phyloP scores from a whole-genome alignment of 2,797 vertebrate species.

The Telmatherina bonti region DNA sequence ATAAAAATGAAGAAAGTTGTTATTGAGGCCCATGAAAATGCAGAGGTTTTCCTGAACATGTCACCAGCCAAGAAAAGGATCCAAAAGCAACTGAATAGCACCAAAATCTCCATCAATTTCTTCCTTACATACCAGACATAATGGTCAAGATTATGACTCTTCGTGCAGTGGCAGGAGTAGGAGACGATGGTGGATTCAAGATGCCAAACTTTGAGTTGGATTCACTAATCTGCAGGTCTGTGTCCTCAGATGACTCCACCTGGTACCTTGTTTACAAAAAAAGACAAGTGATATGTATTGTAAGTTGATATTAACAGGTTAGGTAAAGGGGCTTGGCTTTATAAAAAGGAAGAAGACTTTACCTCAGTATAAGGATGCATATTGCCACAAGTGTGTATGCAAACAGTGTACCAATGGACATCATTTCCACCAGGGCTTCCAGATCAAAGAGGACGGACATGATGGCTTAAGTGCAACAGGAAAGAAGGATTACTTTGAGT shows the following conservation, averaged over 20 bases:
- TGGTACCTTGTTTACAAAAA: slow-evolving; percentile 79
- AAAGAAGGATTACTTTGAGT: slow-evolving; percentile 11
- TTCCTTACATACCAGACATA: slow-evolving; percentile 67
- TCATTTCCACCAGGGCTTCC: slow-evolving; percentile 88
- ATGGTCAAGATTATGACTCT: slow-evolving; percentile 78
- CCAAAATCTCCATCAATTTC: too few species aligned
- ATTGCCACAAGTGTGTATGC: slow-evolving; percentile 90
- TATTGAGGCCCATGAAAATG: background rate
- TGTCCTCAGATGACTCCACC: slow-evolving; percentile 48
- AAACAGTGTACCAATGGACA: slow-evolving; percentile 90
- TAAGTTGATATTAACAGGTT: background rate
- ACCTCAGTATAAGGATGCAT: slow-evolving; percentile 92
- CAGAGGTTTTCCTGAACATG: background rate
- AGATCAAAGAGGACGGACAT: slow-evolving; percentile 90
- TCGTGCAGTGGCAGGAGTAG: slow-evolving; percentile 74
- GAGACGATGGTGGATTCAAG: slow-evolving; percentile 64
- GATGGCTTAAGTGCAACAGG: slow-evolving; percentile 76
- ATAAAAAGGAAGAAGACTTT: slow-evolving; percentile 3
- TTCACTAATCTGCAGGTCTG: slow-evolving; percentile 44
- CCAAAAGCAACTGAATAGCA: background rate
- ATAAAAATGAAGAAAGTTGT: background rate
- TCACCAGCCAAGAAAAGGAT: background rate
- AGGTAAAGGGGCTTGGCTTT: background rate
- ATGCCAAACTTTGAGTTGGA: slow-evolving; percentile 52
- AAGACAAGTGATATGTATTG: background rate